Base-by-base conservation (phyloP, 2,888 invertebrate genomes). In the Eumacrocentrus americanus region DNA sequence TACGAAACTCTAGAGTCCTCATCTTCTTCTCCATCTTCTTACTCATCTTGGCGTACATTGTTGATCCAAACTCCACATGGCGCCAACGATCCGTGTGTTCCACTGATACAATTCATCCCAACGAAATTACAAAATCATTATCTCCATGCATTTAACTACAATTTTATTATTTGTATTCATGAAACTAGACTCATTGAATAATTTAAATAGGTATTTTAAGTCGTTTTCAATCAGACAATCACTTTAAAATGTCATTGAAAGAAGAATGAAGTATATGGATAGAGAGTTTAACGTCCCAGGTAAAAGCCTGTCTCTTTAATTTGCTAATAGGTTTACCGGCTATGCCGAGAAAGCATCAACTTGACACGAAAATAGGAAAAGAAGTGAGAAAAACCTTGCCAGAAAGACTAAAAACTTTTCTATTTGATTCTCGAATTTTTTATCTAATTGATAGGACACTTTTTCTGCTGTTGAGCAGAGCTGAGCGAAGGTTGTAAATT, bases 401-500 rank as follows among this genome's bases (percentile, higher is more conserved):
- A n/a, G n/a, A n/a, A n/a, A n/a, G n/a, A n/a, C n/a, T n/a, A n/a
- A n/a, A n/a, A n/a, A n/a, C 6, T 42, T 42, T 40, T 40, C 18
- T 40, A 18, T 42, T 20, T 42, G 7, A 2, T 5, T 6, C 20
- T 42, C 7, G 9, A 6, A 9, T n/a, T 34, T 7, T 9, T 35
- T 37, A 35, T 51, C 35, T 5, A 35, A 12, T 37, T 37, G 25
- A 35, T 35, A n/a, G 22, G 22, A 48, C 11, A 18, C 20, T 42
- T 42, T 40, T 16, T 18, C 42, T 40, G 16, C 18, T 52, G 40
- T 23, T 3, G 3, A 40, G 23, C n/a, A 18, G 37, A 12, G n/a
- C n/a, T n/a, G 11, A 52, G 18, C 12, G 34, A 66, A 68, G 71
- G 70, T 71, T 69, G 76, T 76, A 76, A 76, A 75, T 77, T 73